A percentile compares a stretch with the other conserved stretches of the same genome.
Evolutionary conservation across 2,113 vertebrate species (phyloP).

Genomic region (Pygoscelis antarcticus): DNA sequence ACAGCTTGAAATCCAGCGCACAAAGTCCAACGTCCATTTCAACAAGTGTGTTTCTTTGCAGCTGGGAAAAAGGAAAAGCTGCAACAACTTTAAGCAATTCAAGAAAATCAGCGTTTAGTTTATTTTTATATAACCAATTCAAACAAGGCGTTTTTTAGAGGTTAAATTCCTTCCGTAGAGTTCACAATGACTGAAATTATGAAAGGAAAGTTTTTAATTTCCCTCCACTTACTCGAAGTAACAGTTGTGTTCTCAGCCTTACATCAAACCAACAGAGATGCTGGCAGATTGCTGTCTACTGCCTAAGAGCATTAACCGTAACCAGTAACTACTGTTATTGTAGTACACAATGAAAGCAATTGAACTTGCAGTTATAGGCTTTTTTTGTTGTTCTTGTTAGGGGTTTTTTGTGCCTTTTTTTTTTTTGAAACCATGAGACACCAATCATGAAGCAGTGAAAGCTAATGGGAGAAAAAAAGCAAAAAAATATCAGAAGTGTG

Average conservation of each 20-base stretch:
- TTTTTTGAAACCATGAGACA: background rate
- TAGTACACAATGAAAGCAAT: background rate
- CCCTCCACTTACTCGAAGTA: background rate
- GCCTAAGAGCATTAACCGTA: background rate
- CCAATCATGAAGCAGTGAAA: background rate
- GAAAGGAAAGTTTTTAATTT: background rate
- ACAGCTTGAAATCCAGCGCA: background rate
- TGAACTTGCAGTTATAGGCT: background rate
- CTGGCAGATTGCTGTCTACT: background rate
- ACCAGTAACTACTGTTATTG: background rate
- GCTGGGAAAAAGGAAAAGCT: background rate
- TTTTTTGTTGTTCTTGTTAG: background rate
- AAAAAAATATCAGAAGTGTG: background rate
- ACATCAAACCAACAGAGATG: background rate
- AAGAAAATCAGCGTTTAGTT: background rate
- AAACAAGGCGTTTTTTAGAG: background rate
- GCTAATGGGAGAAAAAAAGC: background rate
- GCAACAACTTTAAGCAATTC: background rate
- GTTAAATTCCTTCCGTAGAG: background rate
- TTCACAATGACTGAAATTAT: background rate
- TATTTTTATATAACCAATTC: background rate
- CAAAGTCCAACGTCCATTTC: background rate
- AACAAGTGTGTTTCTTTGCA: background rate
- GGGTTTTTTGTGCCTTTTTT: accelerated
- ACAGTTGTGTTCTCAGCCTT: background rate